Base-by-base conservation (phyloP, 1,140 invertebrate species). In the Saccostrea glomerata region DNA sequence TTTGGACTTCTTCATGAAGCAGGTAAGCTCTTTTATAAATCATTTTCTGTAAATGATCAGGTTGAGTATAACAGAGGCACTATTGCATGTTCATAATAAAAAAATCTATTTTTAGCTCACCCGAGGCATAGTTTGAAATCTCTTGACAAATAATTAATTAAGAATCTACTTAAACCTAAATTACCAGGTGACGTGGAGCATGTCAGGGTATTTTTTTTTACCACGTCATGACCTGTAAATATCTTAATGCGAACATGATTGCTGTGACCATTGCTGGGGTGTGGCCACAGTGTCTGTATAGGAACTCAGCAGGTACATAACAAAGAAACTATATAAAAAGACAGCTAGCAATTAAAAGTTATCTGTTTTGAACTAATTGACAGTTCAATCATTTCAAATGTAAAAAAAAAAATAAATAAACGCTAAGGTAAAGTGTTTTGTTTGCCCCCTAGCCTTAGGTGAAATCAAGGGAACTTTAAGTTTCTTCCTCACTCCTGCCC, bases 261-360 rank as follows among this genome's bases (percentile, higher is more conserved):
- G 84, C 55, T 15, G 84, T 85, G 17, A 36, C 84, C 1, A 85
- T 85, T 60, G 84, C 25, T 63, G 84, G 84, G 23, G 84, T 85
- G 56, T 85, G 84, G 84, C 84, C 84, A 23, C 20, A 30, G 13
- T 54, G 25, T 63, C 56, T 85, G 23, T 85, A 63, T 58, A 60
- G 84, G 23, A 56, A 85, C 0, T 0, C 47, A 11, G 4, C 56
- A 63, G 84, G 84, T 85, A 36, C 30, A 2, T 36, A 85, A 56
- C 56, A 23, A 56, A 25, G 15, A 36, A 36, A 36, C 30, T 36
- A 36, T 36, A 36, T 36, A 2, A 36, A 36, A 36, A 36, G 30
- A 36, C 40, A 82, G 30, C 40, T n/a, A 47, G 40, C 1, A n/a
- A n/a, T n/a, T n/a, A 82, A 1, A 47, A 3, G 9, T n/a, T n/a